Evolutionary conservation across 2,888 invertebrate genomes (phyloP), one percentile per base, ranked within the genome.

Genomic region (Leptogaster cylindrica): DNA sequence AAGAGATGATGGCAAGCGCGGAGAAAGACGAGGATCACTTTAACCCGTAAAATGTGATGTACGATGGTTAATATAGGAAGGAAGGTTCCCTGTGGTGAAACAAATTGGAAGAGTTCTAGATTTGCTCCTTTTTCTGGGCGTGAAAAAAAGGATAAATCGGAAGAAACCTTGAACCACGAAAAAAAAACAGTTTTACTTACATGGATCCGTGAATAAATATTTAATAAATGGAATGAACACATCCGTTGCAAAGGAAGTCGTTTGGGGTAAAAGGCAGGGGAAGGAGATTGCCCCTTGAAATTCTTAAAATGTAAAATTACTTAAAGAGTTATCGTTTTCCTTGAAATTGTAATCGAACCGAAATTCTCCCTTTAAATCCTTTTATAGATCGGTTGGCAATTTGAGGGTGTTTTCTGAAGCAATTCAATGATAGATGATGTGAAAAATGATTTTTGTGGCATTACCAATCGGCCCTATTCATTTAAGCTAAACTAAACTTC

Each of bases 111-210:
- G 52, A 44, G 48, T 12, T 50, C 33, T 41, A 52, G 41, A n/a
- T n/a, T n/a, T n/a, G n/a, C n/a, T n/a, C n/a, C 65, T 12, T 48
- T 23, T 51, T 36, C 52, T 36, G 16, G 18, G 31, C 39, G 31
- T 12, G 12, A 39, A 23, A 33, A 23, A 14, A 23, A 28, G 46
- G 23, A 20, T 46, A 46, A 31, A 6, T 8, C 31, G 10, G 31
- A 8, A 31, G 31, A 8, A 6, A 6, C 31, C 31, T 6, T 8
- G 5, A 46, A 46, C 46, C 16, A 20, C 46, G 10, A 3, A 33
- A 16, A 36, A 41, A 28, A 66, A 66, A 66, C 52, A 52, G 55
- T 66, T 66, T 66, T 66, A 66, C 52, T 55, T 66, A 66, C 66
- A 55, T 44, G 55, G 44, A 55, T 12, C 41, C 66, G 46, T 41